Evolutionary conservation across 2,797 vertebrate genomes (phyloP).

Genomic region (Nasua narica): DNA sequence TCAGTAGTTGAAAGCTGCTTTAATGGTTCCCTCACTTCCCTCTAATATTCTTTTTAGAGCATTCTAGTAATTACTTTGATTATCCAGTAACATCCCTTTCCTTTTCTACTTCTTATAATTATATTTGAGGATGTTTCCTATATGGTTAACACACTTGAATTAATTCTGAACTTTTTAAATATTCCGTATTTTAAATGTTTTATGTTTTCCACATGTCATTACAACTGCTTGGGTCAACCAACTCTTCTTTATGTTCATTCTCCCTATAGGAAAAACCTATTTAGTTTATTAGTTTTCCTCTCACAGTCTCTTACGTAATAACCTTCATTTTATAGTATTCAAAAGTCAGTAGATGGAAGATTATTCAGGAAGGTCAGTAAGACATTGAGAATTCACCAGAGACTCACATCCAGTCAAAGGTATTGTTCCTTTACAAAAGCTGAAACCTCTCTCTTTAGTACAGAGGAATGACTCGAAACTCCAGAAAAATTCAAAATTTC

Average conservation of each 20-base stretch:
- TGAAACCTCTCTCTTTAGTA: not conserved
- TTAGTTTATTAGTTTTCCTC: not conserved
- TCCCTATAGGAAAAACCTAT: not conserved
- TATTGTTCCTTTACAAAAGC: not conserved
- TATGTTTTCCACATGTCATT: not conserved
- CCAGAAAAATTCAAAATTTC: not conserved
- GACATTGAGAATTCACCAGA: not conserved
- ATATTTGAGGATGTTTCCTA: not conserved
- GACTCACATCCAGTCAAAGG: not conserved
- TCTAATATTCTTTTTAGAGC: not conserved
- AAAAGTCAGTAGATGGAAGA: not conserved
- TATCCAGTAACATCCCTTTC: not conserved
- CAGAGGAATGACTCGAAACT: not conserved
- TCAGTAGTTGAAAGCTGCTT: not conserved
- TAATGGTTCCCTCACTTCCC: not conserved
- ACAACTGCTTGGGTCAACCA: not conserved
- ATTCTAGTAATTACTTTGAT: not conserved
- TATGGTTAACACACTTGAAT: not conserved
- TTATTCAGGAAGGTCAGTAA: not conserved
- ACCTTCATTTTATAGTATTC: not conserved
- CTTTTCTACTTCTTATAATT: not conserved
- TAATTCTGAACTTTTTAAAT: not conserved
- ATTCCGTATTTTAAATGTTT: not conserved
- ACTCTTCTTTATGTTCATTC: not conserved
- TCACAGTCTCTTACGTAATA: not conserved